Conservation (phyloP, 2,797 vertebrate species). For the Micrastur ruficollis region DNA sequence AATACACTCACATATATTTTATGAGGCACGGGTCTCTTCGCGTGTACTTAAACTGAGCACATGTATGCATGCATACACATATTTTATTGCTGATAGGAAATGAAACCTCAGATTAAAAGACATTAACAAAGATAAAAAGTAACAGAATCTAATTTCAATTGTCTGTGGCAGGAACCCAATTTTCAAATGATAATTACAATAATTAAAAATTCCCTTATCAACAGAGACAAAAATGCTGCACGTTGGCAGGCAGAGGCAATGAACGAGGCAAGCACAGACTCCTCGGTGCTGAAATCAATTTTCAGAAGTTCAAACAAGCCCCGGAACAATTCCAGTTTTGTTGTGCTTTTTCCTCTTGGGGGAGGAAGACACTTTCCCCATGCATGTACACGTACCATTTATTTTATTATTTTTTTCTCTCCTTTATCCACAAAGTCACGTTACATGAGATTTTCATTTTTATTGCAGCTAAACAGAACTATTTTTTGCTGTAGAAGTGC, state of each 20-base stretch:
- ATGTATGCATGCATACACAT: not conserved
- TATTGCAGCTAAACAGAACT: not conserved
- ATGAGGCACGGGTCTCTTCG: not conserved
- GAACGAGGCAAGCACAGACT: not conserved
- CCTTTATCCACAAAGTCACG: not conserved
- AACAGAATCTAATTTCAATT: conserved; percentile 60
- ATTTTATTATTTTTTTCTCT: not conserved
- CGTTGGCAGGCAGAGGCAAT: conserved; percentile 21
- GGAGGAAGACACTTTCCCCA: not conserved
- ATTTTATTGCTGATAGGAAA: conserved; percentile 40
- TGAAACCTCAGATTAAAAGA: conserved; percentile 56
- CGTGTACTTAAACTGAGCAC: not conserved
- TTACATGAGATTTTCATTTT: too few relatives aligned
- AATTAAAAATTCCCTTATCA: conserved; percentile 74
- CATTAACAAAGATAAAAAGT: conserved; percentile 62
- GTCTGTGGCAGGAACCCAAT: conserved; percentile 66
- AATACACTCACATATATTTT: not conserved
- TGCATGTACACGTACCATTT: rapidly evolving
- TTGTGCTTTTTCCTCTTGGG: not conserved
- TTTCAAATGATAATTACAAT: conserved; percentile 72
- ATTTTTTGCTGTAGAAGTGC: not conserved
- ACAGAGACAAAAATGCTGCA: not conserved
- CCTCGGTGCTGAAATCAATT: conserved; percentile 5
- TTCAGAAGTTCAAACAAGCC: conserved; percentile 15
- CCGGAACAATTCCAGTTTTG: not conserved